Base-by-base conservation (phyloP, 2,888 invertebrate genomes). In the Platerodrilus igneus region DNA sequence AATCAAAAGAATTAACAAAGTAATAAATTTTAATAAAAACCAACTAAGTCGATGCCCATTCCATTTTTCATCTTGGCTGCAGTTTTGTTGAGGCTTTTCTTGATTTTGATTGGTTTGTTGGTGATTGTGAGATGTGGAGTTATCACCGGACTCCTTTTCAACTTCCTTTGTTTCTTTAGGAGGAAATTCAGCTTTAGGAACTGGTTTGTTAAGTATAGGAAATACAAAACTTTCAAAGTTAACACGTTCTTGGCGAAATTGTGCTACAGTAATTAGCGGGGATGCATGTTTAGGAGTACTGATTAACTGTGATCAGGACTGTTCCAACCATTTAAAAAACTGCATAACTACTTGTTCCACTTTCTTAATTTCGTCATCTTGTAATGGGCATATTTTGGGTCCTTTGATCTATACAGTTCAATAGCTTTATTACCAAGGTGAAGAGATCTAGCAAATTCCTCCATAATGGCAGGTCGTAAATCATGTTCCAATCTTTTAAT, bases 171-270 rank as follows among this genome's bases (percentile, higher is more conserved):
- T 70, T 41, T 73, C 51, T 56, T 75, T 73, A 22, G 78, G 77
- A 28, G 77, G 77, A 2, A 76, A 70, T 25, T 77, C 76, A 9
- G 78, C 77, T 68, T 92, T 91, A 4, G 95, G 94, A 67, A 91
- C 91, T 33, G 91, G 88, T 66, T 92, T 92, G 68, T 86, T 91
- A 48, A 95, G 70, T 49, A 95, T 84, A 4, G 91, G 85, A 59
- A 75, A 77, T 25, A 83, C 77, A 28, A 63, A 63, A 53, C 60
- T 71, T 57, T 75, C 74, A 54, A 77, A 74, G 56, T 83, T 85
- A 72, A 83, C 79, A 68, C 81, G 78, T 65, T 91, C 86, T 50
- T 81, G 78, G 36, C 83, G 77, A 52, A 95, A 85, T 62, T 91
- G 86, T 35, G 82, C 77, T 21, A 83, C 77, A 55, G 85, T 82